Conservation (phyloP, 1,140 invertebrate species). For the Zaprionus kolodkinae region DNA sequence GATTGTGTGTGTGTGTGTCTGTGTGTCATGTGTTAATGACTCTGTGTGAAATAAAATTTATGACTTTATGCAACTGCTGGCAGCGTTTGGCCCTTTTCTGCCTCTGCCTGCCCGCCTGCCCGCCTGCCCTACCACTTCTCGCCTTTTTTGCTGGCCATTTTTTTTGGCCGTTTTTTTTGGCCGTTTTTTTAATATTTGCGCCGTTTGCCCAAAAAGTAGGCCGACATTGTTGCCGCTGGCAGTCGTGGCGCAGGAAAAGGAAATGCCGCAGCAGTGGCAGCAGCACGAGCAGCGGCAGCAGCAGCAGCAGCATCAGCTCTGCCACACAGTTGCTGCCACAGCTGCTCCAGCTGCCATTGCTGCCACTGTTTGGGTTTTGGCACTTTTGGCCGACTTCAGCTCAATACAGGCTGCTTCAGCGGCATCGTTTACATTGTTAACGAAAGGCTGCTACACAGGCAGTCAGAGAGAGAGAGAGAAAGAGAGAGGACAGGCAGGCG, state of each 20-base stretch:
- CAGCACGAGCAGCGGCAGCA: slow-evolving; percentile 26
- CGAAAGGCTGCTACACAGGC: slow-evolving; percentile 61
- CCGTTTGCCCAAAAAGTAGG: slow-evolving; percentile 70
- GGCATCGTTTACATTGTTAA: slow-evolving; percentile 77
- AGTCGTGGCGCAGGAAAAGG: slow-evolving; percentile 73
- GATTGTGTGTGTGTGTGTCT: slow-evolving; percentile 40
- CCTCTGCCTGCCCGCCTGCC: slow-evolving; percentile 11
- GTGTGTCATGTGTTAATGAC: slow-evolving; percentile 81
- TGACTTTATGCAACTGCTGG: slow-evolving; percentile 80
- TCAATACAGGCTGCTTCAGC: slow-evolving; percentile 53
- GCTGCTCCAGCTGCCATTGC: slow-evolving; percentile 8
- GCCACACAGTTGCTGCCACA: slow-evolving; percentile 11
- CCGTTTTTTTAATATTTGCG: slow-evolving; percentile 78
- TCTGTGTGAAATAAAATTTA: slow-evolving; percentile 82
- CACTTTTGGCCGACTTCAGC: slow-evolving; percentile 62
- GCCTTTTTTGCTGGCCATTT: slow-evolving; percentile 51
- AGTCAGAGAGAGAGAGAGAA: slow-evolving; percentile 4
- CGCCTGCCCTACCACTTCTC: slow-evolving; percentile 5
- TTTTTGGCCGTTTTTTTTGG: slow-evolving; percentile 50
- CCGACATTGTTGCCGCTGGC: slow-evolving; percentile 81
- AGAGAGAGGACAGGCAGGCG: not conserved
- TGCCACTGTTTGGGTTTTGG: slow-evolving; percentile 47
- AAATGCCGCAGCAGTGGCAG: slow-evolving; percentile 72
- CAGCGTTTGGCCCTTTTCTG: slow-evolving; percentile 47
- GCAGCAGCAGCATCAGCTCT: slow-evolving; percentile 23